A percentile compares a stretch with the other conserved stretches of the same genome.
phyloP scores from a whole-genome alignment of 2,797 vertebrate genomes.

The Cebuella pygmaea region DNA sequence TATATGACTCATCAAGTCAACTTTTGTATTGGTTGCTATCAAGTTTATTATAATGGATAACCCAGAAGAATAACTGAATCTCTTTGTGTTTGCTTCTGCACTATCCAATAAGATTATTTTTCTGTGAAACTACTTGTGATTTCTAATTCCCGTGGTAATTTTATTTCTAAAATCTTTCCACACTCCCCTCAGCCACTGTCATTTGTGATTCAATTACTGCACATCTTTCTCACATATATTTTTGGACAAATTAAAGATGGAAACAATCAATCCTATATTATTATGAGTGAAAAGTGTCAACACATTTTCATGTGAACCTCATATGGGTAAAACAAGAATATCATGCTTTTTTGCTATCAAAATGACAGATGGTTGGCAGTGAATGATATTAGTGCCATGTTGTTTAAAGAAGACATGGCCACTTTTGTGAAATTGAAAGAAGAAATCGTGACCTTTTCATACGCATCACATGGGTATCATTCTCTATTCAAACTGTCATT shows the following conservation, averaged over 20 bases:
- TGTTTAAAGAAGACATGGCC: constrained; percentile 32
- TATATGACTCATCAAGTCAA: neutral
- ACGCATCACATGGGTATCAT: neutral
- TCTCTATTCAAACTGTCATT: constrained; percentile 33
- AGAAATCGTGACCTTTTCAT: constrained; percentile 6
- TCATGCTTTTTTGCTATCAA: constrained; percentile 52
- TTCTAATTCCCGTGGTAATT: neutral
- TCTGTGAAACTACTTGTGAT: neutral
- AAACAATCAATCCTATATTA: constrained; percentile 52
- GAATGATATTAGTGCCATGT: constrained; percentile 39
- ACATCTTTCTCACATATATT: constrained; percentile 45
- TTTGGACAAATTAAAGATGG: constrained; percentile 62
- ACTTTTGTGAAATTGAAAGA: constrained; percentile 61
- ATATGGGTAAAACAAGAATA: constrained; percentile 41
- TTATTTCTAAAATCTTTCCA: neutral
- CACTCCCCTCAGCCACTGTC: neutral
- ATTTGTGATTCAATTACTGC: neutral
- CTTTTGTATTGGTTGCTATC: neutral
- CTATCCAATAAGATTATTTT: neutral
- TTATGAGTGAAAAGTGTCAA: constrained; percentile 71
- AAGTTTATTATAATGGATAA: neutral
- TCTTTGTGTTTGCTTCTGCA: neutral
- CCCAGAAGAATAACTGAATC: neutral
- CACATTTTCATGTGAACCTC: constrained; percentile 25
- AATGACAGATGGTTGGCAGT: constrained; percentile 58